Evolutionary conservation across 2,797 vertebrate species (phyloP), one percentile per base, ranked within the genome.

Genomic region (Syngnathus rostellatus): DNA sequence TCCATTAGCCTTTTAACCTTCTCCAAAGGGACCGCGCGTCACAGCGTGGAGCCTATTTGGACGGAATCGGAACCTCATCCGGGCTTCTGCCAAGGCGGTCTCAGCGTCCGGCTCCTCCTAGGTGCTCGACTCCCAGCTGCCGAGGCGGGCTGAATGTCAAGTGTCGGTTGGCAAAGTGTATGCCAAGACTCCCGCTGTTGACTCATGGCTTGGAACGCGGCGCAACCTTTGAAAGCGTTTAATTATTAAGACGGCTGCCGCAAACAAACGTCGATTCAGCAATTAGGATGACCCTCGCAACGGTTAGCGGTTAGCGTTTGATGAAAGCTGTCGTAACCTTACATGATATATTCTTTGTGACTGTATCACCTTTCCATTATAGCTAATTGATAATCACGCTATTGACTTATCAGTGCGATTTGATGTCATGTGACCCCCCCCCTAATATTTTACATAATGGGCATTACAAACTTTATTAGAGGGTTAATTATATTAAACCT

Each of bases 241-340:
- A 77, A 78, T 76, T 73, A 80, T 80, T 75, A 43, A 60, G 39
- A 46, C 21, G 48, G 68, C 58, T 63, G 64, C 45, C 65, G 46
- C 60, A 62, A 66, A 61, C 67, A 40, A 62, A 67, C 55, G 63
- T 39, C 19, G 5, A 40, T 45, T 69, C 54, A 65, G 59, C 62
- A 51, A 23, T 67, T 62, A 43, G 40, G 16, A 70, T 64, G 54
- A 63, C 45, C 41, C 14, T 45, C 37, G 12, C 14, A 65, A 66
- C 31, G 31, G 31, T 31, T 25, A 25, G 16, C 55, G 37, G 37
- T 57, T 58, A 58, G 55, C 55, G 31, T 14, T 17, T 17, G 3
- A 17, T 58, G 12, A 31, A 31, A 31, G 50, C 50, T 21, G 50
- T 2, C 3, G 50, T 53, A 53, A 53, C n/a, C 3, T n/a, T 51